Percentiles rank a stretch among this genome's conserved stretches.
Conservation (phyloP, 2,113 vertebrate genomes). For the human region GRCh38 chr7:98575501-98576000, state of each 20-base stretch:
- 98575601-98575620: no score
- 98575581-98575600: no score
- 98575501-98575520: no score
- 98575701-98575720: background rate
- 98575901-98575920: background rate
- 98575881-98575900: background rate
- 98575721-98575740: background rate
- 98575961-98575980: background rate
- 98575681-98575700: background rate
- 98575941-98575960: background rate
- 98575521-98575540: no score
- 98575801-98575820: background rate
- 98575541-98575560: no score
- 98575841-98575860: background rate
- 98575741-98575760: background rate
- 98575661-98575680: background rate
- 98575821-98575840: background rate
- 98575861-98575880: background rate
- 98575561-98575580: no score
- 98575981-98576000: background rate
- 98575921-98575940: background rate
- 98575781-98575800: background rate
- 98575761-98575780: background rate
- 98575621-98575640: no score
- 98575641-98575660: background rate